These are phyloP conservation scores for Corydoras sp. DNA, from an alignment of 2,113 vertebrate genomes.

Conservation along the genomic window DNA sequence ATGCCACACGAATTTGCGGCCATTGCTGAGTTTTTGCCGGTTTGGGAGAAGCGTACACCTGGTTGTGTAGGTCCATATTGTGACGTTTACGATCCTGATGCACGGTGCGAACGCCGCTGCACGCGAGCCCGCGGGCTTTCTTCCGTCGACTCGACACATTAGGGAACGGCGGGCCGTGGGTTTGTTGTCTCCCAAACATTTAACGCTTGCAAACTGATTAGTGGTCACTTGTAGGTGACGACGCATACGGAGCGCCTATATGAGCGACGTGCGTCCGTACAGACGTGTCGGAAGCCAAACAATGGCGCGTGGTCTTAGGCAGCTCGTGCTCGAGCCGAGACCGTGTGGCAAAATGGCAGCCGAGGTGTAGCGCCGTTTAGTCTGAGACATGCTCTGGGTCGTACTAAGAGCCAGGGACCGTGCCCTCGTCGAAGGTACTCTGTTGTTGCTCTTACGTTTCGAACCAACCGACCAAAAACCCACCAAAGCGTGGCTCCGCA, in stretches of 20 bases:
- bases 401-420: neutral
- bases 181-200: neutral
- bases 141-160: slow-evolving; percentile 3
- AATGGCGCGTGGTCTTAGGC: slow-evolving; percentile 25
- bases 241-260: neutral
- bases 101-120: slow-evolving; percentile 11
- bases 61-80: no score
- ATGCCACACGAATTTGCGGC: no score
- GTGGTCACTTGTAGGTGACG: neutral
- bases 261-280: neutral
- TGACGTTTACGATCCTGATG: neutral
- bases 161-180: neutral
- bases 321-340: slow-evolving; percentile 28
- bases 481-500: neutral
- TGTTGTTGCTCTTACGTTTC: slow-evolving; percentile 7
- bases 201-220: neutral
- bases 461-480: neutral
- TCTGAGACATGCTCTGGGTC: neutral
- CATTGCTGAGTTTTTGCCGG: no score
- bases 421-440: neutral
- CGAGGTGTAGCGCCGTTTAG: slow-evolving; percentile 22
- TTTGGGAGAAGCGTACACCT: no score
- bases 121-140: slow-evolving; percentile 24
- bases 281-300: slow-evolving; percentile 6
- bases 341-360: slow-evolving; percentile 45